Percentiles rank a stretch among this genome's conserved stretches.
Conservation (phyloP, 2,797 vertebrate species). For the Gallirallus australis region DNA sequence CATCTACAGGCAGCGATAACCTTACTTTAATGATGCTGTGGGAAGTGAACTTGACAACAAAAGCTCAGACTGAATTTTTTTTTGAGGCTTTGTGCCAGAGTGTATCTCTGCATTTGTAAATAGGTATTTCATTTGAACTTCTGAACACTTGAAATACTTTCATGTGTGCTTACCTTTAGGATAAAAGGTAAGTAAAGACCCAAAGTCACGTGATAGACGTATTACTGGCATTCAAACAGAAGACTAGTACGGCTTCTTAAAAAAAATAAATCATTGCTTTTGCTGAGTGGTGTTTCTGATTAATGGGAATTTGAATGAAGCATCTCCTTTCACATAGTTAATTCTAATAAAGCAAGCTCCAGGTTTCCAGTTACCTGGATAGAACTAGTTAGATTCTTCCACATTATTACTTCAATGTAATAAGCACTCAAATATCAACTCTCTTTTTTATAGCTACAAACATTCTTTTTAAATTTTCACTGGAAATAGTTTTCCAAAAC, state of each 20-base stretch:
- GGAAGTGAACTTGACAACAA: background rate
- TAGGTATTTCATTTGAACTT: background rate
- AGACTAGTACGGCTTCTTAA: background rate
- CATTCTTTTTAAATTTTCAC: background rate
- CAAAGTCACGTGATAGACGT: background rate
- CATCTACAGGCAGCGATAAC: background rate
- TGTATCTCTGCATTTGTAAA: background rate
- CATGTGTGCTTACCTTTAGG: background rate
- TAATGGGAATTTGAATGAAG: constrained; percentile 16
- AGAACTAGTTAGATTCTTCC: constrained; percentile 19
- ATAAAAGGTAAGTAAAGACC: background rate
- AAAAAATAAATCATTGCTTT: background rate
- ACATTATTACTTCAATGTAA: background rate
- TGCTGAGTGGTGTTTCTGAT: background rate
- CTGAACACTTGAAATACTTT: background rate
- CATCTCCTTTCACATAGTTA: constrained; percentile 30
- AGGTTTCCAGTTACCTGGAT: constrained; percentile 35
- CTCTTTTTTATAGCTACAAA: background rate
- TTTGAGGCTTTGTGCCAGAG: background rate
- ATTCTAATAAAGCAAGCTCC: constrained; percentile 36
- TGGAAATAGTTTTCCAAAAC: background rate
- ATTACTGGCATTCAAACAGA: background rate
- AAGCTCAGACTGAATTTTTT: background rate
- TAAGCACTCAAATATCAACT: background rate
- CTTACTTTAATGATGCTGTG: background rate